phyloP scores from a whole-genome alignment of 2,888 invertebrate genomes.

The Scaptomyza cyrtandrae region DNA sequence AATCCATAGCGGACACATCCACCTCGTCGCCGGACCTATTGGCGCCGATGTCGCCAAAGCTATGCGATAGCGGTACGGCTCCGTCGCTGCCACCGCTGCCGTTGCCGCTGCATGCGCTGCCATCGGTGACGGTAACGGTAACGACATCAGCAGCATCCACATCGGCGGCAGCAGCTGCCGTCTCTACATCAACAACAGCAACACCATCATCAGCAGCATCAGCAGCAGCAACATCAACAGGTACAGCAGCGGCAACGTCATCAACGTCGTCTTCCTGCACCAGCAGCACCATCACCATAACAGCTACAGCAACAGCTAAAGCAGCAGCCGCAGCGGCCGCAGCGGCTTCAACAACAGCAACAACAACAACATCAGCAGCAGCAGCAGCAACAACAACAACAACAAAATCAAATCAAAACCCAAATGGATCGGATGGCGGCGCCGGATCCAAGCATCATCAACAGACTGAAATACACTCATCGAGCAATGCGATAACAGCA shows the following conservation, averaged over 20 bases:
- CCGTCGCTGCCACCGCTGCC: conserved; percentile 70
- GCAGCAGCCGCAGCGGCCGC: conserved; percentile 16
- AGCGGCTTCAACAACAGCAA: conserved; percentile 31
- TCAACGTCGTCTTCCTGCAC: conserved; percentile 27
- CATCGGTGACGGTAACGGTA: conserved; percentile 47
- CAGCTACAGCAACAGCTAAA: conserved; percentile 35
- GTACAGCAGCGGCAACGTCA: conserved; percentile 7
- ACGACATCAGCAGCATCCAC: conserved; percentile 52
- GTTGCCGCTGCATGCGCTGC: conserved; percentile 46
- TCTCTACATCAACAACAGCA: conserved; percentile 40
- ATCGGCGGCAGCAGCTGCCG: conserved; percentile 48
- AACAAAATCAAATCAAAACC: conserved; percentile 16
- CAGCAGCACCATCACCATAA: conserved; percentile 20
- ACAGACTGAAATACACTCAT: conserved; percentile 83
- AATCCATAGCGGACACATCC: conserved; percentile 96
- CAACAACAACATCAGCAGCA: conserved; percentile 22
- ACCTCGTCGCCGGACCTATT: conserved; percentile 95
- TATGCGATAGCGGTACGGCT: conserved; percentile 85
- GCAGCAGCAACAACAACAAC: conserved; percentile 24
- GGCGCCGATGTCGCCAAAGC: conserved; percentile 93
- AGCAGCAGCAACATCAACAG: conserved; percentile 35
- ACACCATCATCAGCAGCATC: conserved; percentile 31
- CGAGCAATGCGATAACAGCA: conserved; percentile 74
- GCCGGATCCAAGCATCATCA: conserved; percentile 59
- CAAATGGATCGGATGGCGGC: conserved; percentile 9